Evolutionary conservation across 2,113 vertebrate species (phyloP).

Genomic region (Xiphorhynchus elegans): DNA sequence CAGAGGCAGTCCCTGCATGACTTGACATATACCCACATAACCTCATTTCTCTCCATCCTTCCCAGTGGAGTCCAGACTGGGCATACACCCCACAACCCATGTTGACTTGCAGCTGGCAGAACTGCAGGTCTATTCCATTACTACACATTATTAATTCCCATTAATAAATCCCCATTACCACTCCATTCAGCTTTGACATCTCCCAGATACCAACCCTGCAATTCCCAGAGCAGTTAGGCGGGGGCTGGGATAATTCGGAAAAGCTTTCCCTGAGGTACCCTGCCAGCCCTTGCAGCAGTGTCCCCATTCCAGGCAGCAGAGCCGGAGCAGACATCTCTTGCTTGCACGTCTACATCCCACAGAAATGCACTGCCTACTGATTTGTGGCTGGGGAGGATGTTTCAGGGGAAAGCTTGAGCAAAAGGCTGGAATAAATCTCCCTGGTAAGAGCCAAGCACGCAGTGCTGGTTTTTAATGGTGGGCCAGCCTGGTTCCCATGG

Average conservation of each 20-base stretch:
- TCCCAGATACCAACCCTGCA: neutral
- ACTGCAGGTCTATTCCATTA: neutral
- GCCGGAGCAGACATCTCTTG: neutral
- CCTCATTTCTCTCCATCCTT: neutral
- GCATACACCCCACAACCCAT: neutral
- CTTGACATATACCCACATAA: neutral
- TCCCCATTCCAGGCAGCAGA: neutral
- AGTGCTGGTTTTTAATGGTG: neutral
- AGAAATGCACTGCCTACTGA: neutral
- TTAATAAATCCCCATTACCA: neutral
- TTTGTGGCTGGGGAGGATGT: constrained; percentile 17
- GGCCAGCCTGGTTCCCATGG: neutral
- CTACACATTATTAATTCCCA: neutral
- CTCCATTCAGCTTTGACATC: neutral
- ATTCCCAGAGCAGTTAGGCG: neutral
- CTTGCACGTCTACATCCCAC: neutral
- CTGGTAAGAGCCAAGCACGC: neutral
- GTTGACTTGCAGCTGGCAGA: neutral
- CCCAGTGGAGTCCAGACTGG: rapidly evolving
- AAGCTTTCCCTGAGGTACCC: neutral
- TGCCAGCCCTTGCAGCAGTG: neutral
- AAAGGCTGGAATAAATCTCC: neutral
- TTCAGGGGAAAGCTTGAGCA: neutral
- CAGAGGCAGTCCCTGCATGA: neutral
- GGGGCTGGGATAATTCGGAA: neutral